Percentiles rank a stretch among this genome's conserved stretches.
phyloP scores from a whole-genome alignment of 2,888 invertebrate species.

The Caenorhabditis sinica region DNA sequence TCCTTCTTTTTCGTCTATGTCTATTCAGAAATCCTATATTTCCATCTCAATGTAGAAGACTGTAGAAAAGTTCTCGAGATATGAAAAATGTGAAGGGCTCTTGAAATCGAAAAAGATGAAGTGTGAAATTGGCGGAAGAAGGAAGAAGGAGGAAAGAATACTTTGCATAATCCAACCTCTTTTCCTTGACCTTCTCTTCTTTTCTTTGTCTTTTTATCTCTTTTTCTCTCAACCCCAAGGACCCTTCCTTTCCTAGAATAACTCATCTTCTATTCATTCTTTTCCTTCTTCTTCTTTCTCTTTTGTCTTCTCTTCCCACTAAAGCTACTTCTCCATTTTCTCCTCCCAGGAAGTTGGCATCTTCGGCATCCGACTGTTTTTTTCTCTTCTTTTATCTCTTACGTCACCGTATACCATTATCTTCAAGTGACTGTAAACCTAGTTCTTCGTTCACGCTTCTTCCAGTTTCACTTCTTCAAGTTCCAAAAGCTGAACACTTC shows the following conservation, averaged over 20 bases:
- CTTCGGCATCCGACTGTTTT: slow-evolving; percentile 13
- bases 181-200: slow-evolving; percentile 22
- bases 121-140: slow-evolving; percentile 15
- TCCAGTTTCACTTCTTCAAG: slow-evolving; percentile 21
- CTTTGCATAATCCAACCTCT: slow-evolving; percentile 35
- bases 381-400: slow-evolving; percentile 12
- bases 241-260: slow-evolving; percentile 37
- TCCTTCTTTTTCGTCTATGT: slow-evolving; percentile 20
- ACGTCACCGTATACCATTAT: slow-evolving; percentile 25
- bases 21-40: slow-evolving; percentile 3
- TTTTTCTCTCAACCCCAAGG: slow-evolving; percentile 12
- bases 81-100: slow-evolving; percentile 26
- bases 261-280: slow-evolving; percentile 57
- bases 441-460: slow-evolving; percentile 10
- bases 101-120: slow-evolving; percentile 5
- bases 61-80: slow-evolving; percentile 18
- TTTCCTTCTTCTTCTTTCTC: slow-evolving; percentile 21
- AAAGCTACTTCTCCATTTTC: slow-evolving; percentile 31
- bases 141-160: slow-evolving; percentile 14
- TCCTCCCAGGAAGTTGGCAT: neutral
- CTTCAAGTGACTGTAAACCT: slow-evolving; percentile 25
- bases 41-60: neutral
- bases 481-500: slow-evolving; percentile 4
- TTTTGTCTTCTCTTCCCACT: slow-evolving; percentile 27
- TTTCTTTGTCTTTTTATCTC: slow-evolving; percentile 22